phyloP scores from a whole-genome alignment of 2,888 invertebrate species.

The Drosophila anomalata region DNA sequence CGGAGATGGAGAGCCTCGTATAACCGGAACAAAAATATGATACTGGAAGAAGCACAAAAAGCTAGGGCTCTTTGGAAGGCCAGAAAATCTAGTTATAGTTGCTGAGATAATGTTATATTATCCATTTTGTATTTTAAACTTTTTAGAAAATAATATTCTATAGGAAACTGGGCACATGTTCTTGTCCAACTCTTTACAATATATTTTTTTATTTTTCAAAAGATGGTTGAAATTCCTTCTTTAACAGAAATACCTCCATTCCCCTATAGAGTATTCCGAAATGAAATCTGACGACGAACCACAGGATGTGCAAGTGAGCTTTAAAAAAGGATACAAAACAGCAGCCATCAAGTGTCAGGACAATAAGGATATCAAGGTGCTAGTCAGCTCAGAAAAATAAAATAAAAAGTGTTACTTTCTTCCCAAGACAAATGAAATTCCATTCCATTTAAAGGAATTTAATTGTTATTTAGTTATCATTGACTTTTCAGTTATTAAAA shows the following conservation, averaged over 20 bases:
- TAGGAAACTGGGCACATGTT: too few relatives aligned
- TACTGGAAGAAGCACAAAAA: constrained; percentile 1
- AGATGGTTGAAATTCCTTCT: not conserved
- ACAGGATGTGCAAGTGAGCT: not conserved
- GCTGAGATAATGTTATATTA: too few relatives aligned
- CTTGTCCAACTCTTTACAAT: too few relatives aligned
- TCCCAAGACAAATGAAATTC: not conserved
- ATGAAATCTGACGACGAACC: not conserved
- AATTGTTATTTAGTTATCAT: not conserved
- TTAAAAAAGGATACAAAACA: not conserved
- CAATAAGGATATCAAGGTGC: not conserved
- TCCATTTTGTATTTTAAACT: too few relatives aligned
- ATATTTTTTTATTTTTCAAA: not conserved
- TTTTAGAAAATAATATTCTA: too few relatives aligned
- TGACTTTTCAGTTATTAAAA: not conserved
- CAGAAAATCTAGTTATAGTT: too few relatives aligned
- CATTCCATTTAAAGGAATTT: not conserved
- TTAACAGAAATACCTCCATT: not conserved
- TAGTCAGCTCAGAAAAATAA: not conserved
- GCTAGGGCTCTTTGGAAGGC: not conserved
- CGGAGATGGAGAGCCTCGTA: not conserved
- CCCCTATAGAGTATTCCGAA: not conserved
- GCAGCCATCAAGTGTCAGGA: not conserved
- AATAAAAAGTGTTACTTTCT: not conserved
- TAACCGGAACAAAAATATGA: constrained; percentile 10